phyloP scores from a whole-genome alignment of 1,140 invertebrate genomes.

The Platyscapa corneri region DNA sequence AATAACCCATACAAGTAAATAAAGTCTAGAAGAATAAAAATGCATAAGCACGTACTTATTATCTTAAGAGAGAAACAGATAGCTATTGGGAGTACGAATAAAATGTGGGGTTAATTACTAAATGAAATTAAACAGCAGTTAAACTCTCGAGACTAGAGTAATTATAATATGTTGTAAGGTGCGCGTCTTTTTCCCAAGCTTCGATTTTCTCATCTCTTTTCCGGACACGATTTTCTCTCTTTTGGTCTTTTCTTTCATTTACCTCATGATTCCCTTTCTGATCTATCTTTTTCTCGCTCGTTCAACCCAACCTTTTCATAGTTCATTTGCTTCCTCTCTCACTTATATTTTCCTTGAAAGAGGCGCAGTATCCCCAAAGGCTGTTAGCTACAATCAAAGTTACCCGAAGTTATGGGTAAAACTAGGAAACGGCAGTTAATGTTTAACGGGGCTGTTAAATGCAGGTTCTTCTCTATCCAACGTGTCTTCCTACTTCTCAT shows the following conservation, averaged over 20 bases:
- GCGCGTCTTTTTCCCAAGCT: slow-evolving; percentile 49
- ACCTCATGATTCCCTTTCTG: not conserved
- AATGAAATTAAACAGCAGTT: slow-evolving; percentile 73
- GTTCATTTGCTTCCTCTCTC: slow-evolving; percentile 10
- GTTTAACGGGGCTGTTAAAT: slow-evolving; percentile 73
- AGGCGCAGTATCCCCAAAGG: slow-evolving; percentile 55
- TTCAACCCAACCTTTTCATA: not conserved
- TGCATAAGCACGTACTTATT: not conserved
- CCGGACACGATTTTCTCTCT: not conserved
- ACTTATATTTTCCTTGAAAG: slow-evolving; percentile 47
- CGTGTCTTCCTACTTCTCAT: slow-evolving; percentile 38
- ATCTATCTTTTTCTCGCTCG: not conserved
- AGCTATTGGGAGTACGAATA: slow-evolving; percentile 65
- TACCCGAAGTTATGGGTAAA: slow-evolving; percentile 71
- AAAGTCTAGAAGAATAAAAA: slow-evolving; percentile 2
- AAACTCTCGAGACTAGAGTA: slow-evolving; percentile 69
- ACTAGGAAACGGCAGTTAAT: slow-evolving; percentile 72
- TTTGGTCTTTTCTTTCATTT: not conserved
- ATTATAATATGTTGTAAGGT: slow-evolving; percentile 72
- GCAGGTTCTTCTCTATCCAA: slow-evolving; percentile 60
- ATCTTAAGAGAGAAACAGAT: slow-evolving; percentile 35
- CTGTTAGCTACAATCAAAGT: slow-evolving; percentile 74
- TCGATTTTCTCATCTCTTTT: slow-evolving; percentile 48
- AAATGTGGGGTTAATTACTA: slow-evolving; percentile 68
- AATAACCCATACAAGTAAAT: not conserved